Percentiles rank a stretch among this genome's conserved stretches.
Conservation (phyloP, 2,888 invertebrate genomes). For the Sminthurides aquaticus region DNA sequence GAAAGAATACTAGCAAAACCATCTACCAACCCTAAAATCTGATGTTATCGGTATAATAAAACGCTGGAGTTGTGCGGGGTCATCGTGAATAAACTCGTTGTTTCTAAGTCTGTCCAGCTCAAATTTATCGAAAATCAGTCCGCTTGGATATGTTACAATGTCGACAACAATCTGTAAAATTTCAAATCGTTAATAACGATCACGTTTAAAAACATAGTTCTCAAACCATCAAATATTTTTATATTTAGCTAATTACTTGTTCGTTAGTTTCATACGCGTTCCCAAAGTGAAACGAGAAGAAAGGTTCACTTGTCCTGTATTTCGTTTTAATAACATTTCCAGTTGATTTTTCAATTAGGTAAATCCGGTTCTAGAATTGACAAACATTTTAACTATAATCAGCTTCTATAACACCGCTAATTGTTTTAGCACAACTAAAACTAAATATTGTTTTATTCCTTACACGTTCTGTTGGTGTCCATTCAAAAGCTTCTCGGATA, state of each 20-base stretch:
- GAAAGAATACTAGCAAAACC: too few relatives aligned
- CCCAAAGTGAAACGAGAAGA: constrained; percentile 52
- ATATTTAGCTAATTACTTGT: constrained; percentile 45
- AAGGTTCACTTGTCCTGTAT: constrained; percentile 48
- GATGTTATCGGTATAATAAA: constrained; percentile 49
- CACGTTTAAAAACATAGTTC: neutral
- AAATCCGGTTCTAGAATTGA: constrained; percentile 46
- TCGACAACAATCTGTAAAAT: constrained; percentile 46
- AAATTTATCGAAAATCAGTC: constrained; percentile 46
- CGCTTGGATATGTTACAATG: constrained; percentile 46
- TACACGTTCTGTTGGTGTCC: constrained; percentile 49
- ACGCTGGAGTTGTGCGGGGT: constrained; percentile 46
- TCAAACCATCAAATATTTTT: too few relatives aligned
- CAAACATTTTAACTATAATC: constrained; percentile 1
- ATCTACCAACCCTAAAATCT: constrained; percentile 43
- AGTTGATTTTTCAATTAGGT: constrained; percentile 47
- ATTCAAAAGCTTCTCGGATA: constrained; percentile 48
- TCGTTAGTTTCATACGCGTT: constrained; percentile 52
- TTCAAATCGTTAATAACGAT: neutral
- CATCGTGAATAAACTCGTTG: constrained; percentile 41
- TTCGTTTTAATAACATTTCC: constrained; percentile 46
- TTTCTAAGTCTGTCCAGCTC: constrained; percentile 45
- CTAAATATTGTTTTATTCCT: constrained; percentile 18
- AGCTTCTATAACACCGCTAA: neutral
- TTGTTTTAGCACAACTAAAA: neutral